phyloP scores from a whole-genome alignment of 2,888 invertebrate genomes.

The Ashinkailepas kermadecensis region DNA sequence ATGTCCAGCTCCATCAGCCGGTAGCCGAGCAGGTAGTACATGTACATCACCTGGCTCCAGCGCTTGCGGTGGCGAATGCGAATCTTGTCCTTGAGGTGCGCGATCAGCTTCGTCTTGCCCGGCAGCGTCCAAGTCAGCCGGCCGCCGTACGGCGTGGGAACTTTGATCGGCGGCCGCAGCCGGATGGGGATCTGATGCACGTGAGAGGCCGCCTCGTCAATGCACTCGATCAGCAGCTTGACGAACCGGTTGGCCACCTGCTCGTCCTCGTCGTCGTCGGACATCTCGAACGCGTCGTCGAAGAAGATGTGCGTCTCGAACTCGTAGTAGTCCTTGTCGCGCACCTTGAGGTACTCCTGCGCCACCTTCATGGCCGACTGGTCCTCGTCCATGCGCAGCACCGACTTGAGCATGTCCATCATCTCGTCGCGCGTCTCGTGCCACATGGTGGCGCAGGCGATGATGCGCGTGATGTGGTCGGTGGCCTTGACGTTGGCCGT shows the following conservation, averaged over 20 bases:
- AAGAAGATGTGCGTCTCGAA: constrained; percentile 82
- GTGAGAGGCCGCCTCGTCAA: constrained; percentile 91
- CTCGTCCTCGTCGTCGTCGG: constrained; percentile 76
- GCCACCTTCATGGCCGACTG: constrained; percentile 78
- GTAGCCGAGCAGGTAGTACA: constrained; percentile 97
- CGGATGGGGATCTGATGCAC: constrained; percentile 84
- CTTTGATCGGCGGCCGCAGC: constrained; percentile 83
- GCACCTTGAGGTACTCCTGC: constrained; percentile 60
- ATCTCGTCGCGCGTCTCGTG: constrained; percentile 89
- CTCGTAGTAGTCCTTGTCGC: constrained; percentile 50
- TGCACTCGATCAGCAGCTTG: constrained; percentile 74
- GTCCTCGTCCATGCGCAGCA: constrained; percentile 79
- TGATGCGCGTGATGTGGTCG: constrained; percentile 86
- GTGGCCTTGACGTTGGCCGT: constrained; percentile 74
- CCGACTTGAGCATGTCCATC: constrained; percentile 82
- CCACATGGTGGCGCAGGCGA: constrained; percentile 99
- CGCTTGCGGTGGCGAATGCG: constrained; percentile 96
- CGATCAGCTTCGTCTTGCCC: constrained; percentile 94
- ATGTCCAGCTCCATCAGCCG: constrained; percentile 89
- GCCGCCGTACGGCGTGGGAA: constrained; percentile 95
- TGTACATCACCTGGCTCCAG: constrained; percentile 99
- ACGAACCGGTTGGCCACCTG: constrained; percentile 90
- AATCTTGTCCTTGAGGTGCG: constrained; percentile 94
- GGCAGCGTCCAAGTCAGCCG: constrained; percentile 89
- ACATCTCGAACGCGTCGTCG: constrained; percentile 94